Conservation (phyloP, 2,888 invertebrate genomes). For the Pemphredon lugubris region DNA sequence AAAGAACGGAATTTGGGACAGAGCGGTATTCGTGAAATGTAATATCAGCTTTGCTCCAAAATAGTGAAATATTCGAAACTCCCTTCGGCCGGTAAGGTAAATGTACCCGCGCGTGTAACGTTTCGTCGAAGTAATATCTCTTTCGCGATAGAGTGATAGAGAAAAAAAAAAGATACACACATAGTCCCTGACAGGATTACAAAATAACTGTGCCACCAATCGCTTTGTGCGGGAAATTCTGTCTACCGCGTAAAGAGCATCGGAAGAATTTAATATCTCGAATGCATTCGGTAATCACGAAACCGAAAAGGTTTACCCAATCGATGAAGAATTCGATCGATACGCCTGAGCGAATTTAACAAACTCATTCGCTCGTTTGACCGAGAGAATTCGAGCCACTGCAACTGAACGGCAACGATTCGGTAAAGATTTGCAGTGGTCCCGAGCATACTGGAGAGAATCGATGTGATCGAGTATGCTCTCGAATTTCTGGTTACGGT, state of each 20-base stretch:
- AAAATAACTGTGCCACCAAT: no score
- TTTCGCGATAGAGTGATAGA: no score
- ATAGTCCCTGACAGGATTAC: no score
- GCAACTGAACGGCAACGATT: slow-evolving; percentile 10
- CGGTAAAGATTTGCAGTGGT: slow-evolving; percentile 58
- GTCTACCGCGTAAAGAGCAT: neutral
- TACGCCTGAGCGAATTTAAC: slow-evolving; percentile 43
- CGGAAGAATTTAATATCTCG: slow-evolving; percentile 4
- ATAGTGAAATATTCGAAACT: no score
- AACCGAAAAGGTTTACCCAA: slow-evolving; percentile 14
- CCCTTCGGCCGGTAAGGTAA: no score
- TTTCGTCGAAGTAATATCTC: no score
- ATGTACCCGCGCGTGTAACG: no score
- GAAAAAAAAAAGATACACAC: no score
- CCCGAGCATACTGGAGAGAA: slow-evolving; percentile 45
- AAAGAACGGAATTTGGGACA: no score
- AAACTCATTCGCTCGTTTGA: slow-evolving; percentile 54
- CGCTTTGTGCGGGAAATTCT: no score
- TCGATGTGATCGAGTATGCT: slow-evolving; percentile 47
- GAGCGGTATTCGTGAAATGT: no score
- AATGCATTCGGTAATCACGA: slow-evolving; percentile 19
- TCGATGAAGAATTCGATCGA: slow-evolving; percentile 31
- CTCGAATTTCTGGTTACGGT: slow-evolving; percentile 21
- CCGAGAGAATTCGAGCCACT: slow-evolving; percentile 29
- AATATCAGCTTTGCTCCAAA: no score